Percentiles rank a stretch among this genome's conserved stretches.
Evolutionary conservation across 1,140 invertebrate genomes (phyloP).

Genomic region (Lucilia cuprina): DNA sequence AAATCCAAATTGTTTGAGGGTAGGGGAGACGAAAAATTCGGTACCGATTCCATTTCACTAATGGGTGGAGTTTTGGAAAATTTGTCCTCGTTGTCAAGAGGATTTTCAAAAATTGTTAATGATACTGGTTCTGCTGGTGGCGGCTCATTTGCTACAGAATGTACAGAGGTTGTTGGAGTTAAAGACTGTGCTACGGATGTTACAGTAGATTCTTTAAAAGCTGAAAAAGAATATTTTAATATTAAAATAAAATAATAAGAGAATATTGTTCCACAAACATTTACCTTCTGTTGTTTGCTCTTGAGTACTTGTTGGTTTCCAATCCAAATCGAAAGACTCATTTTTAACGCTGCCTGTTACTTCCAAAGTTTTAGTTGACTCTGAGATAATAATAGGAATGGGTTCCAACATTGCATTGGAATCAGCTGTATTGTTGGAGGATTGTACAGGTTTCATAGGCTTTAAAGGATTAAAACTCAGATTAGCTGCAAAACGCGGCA

Average conservation of each 20-base stretch:
- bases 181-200: constrained; percentile 41
- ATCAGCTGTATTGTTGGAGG: neutral
- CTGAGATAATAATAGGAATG: constrained; percentile 1
- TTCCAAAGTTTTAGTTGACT: constrained; percentile 26
- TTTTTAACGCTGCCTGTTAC: constrained; percentile 53
- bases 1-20: constrained; percentile 45
- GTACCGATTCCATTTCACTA: constrained; percentile 48
- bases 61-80: constrained; percentile 48
- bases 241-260: too few relatives aligned
- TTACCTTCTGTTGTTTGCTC: constrained; percentile 21
- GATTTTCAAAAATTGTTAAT: constrained; percentile 34
- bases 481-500: constrained; percentile 82
- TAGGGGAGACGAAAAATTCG: constrained; percentile 45
- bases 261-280: too few relatives aligned
- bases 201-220: constrained; percentile 41
- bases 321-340: constrained; percentile 67
- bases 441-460: constrained; percentile 70
- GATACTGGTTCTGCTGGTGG: constrained; percentile 36
- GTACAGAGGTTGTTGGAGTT: constrained; percentile 45
- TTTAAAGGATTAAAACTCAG: constrained; percentile 76
- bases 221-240: neutral
- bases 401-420: neutral
- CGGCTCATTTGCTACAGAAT: constrained; percentile 43
- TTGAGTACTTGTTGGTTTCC: neutral
- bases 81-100: constrained; percentile 29